phyloP scores from a whole-genome alignment of 2,113 vertebrate species.

The Macrotus californicus region DNA sequence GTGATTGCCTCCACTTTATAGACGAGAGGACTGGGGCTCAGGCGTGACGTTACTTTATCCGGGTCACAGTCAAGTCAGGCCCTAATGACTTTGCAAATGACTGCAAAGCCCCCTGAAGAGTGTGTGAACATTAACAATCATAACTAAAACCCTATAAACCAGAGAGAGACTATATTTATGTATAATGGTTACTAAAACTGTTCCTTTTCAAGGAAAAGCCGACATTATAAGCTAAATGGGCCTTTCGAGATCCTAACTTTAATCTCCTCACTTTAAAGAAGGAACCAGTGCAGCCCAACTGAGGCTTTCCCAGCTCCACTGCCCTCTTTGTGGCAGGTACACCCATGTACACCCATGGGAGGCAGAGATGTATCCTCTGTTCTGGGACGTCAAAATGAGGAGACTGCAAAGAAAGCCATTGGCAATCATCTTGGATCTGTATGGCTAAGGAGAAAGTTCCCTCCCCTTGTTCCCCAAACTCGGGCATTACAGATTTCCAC shows the following conservation, averaged over 20 bases:
- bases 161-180: accelerated
- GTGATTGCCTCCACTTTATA: not conserved
- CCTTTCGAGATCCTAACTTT: not conserved
- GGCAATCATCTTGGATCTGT: conserved; percentile 19
- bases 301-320: not conserved
- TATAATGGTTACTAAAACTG: not conserved
- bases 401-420: not conserved
- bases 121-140: not conserved
- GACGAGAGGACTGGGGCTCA: not conserved
- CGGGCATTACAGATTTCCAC: not conserved
- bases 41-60: not conserved
- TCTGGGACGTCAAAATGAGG: not conserved
- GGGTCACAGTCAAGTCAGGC: not conserved
- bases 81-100: conserved; percentile 9
- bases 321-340: not conserved
- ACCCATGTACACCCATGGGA: not conserved
- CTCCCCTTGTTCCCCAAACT: not conserved
- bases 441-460: not conserved
- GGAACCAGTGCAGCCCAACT: not conserved
- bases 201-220: not conserved
- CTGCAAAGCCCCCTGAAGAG: not conserved
- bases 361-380: not conserved
- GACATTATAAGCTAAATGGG: not conserved
- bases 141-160: not conserved
- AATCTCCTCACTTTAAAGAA: not conserved